Percentiles rank a stretch among this genome's conserved stretches.
Conservation (phyloP, 2,113 vertebrate species). For the Mobula birostris region DNA sequence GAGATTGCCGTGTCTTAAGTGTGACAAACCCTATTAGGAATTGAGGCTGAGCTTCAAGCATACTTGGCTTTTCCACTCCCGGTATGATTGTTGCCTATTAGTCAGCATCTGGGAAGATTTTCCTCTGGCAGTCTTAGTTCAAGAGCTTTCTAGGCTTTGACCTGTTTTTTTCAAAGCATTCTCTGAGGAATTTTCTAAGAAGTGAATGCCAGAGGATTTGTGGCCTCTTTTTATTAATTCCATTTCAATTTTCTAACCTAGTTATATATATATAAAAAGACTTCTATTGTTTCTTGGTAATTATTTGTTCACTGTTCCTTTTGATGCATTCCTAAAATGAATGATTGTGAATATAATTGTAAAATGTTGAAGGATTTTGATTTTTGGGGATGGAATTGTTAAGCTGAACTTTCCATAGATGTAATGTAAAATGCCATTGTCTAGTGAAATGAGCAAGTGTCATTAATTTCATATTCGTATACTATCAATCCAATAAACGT, state of each 20-base stretch:
- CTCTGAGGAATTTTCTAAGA: slow-evolving; percentile 72
- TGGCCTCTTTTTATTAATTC: slow-evolving; percentile 81
- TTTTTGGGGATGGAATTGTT: background rate
- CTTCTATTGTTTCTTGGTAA: slow-evolving; percentile 70
- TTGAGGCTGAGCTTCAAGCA: slow-evolving; percentile 74
- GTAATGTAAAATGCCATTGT: background rate
- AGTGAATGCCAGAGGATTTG: slow-evolving; percentile 77
- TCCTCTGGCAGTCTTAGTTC: slow-evolving; percentile 20
- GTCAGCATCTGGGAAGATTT: slow-evolving; percentile 74
- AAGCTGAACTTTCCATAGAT: background rate
- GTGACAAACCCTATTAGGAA: slow-evolving; percentile 81
- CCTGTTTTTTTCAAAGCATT: slow-evolving; percentile 33
- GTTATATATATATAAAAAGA: slow-evolving; percentile 63
- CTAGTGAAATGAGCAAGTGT: background rate
- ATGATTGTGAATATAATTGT: slow-evolving; percentile 2
- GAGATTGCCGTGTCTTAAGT: slow-evolving; percentile 75
- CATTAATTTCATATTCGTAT: background rate
- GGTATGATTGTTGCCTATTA: slow-evolving; percentile 81
- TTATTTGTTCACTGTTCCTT: slow-evolving; percentile 68
- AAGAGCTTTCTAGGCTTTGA: slow-evolving; percentile 35
- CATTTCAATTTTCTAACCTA: slow-evolving; percentile 69
- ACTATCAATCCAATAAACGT: background rate
- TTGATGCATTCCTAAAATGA: slow-evolving; percentile 54
- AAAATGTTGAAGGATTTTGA: background rate
- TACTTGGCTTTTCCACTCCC: slow-evolving; percentile 74